These are phyloP conservation scores for Dasypogon diadema DNA, from an alignment of 2,888 invertebrate genomes.

Conservation along the genomic window DNA sequence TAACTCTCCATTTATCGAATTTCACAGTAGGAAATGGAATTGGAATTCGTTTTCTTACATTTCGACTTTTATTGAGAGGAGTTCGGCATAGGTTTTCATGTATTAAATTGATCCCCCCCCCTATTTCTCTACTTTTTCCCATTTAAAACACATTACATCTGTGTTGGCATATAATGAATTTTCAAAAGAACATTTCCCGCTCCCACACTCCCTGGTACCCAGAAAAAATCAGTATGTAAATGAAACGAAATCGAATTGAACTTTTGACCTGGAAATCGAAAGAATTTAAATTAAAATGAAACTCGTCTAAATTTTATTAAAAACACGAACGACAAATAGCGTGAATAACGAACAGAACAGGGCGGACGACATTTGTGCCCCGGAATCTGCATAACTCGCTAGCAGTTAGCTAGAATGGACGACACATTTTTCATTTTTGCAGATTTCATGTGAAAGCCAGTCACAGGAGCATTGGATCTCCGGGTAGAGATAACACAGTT, in stretches of 20 bases:
- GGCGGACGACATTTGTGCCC: neutral
- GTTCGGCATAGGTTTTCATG: too few species aligned
- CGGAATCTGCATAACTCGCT: neutral
- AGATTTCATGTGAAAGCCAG: too few species aligned
- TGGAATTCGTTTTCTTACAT: too few species aligned
- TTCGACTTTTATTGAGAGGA: too few species aligned
- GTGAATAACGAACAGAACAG: neutral
- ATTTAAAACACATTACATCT: neutral
- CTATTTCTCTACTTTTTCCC: neutral
- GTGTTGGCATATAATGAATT: constrained; percentile 11
- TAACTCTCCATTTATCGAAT: too few species aligned
- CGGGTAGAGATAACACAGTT: neutral
- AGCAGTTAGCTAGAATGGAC: constrained; percentile 3
- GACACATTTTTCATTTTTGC: constrained; percentile 10
- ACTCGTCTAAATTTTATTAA: constrained; percentile 30
- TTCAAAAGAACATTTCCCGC: neutral
- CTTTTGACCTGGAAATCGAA: constrained; percentile 28
- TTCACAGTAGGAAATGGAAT: too few species aligned
- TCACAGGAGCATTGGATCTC: neutral
- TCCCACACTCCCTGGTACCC: neutral
- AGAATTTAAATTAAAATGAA: constrained; percentile 33
- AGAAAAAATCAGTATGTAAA: constrained; percentile 1
- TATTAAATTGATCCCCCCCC: too few species aligned
- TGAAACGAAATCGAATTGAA: constrained; percentile 39
- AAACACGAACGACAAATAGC: neutral